phyloP scores from a whole-genome alignment of 2,797 vertebrate genomes.

The Danio tinwini region DNA sequence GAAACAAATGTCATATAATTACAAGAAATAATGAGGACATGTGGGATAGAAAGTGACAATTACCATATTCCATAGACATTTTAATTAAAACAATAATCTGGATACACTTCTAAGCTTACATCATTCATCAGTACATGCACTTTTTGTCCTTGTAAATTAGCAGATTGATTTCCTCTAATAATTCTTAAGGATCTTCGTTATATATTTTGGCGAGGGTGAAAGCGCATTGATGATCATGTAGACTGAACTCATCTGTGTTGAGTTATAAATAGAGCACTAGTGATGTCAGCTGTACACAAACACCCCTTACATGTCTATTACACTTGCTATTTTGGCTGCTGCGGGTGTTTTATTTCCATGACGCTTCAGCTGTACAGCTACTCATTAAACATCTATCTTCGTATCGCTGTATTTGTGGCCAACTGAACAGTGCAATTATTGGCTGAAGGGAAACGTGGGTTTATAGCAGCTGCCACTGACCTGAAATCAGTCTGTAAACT shows the following conservation, averaged over 20 bases:
- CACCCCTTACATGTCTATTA: not conserved
- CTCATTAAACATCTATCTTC: conserved; percentile 29
- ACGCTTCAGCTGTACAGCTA: not conserved
- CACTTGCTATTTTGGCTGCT: conserved; percentile 24
- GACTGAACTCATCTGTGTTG: not conserved
- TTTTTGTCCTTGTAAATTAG: not conserved
- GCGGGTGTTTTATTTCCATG: not conserved
- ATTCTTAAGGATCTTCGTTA: not conserved
- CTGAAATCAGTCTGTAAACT: conserved; percentile 32
- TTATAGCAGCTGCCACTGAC: conserved; percentile 38
- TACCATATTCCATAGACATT: not conserved
- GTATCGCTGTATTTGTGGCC: conserved; percentile 14
- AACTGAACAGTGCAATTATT: conserved; percentile 19
- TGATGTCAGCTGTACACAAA: conserved; percentile 18
- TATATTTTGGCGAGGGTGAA: not conserved
- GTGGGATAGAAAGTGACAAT: not conserved
- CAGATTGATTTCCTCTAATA: not conserved
- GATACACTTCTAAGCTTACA: not conserved
- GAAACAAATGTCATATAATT: not conserved
- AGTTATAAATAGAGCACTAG: conserved; percentile 24
- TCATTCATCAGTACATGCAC: not conserved
- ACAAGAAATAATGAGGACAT: not conserved
- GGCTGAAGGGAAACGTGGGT: conserved; percentile 14
- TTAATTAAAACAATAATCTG: not conserved
- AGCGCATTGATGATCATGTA: not conserved